Percentiles rank a stretch among this genome's conserved stretches.
Evolutionary conservation across 2,113 vertebrate species (phyloP).

Genomic region (Nerophis ophidion): DNA sequence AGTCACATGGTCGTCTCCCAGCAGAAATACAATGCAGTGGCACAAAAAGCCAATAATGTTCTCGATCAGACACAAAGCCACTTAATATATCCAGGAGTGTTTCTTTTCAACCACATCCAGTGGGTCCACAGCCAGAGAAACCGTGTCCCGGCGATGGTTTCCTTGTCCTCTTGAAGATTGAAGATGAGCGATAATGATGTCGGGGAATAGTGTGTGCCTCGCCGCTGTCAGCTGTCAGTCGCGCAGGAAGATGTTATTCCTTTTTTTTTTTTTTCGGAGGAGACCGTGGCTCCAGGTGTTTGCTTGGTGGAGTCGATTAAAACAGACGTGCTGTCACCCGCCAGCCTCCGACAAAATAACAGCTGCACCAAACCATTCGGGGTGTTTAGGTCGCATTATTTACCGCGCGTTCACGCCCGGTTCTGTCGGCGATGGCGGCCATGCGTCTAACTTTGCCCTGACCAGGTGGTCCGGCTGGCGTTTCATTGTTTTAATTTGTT

Average conservation of each 20-base stretch:
- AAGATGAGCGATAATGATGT: slow-evolving; percentile 38
- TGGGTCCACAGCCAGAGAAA: background rate
- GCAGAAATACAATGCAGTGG: background rate
- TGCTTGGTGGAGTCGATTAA: slow-evolving; percentile 27
- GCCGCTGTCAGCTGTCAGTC: slow-evolving; percentile 50
- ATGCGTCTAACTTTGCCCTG: background rate
- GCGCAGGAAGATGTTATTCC: slow-evolving; percentile 1
- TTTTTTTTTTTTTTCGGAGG: slow-evolving; percentile 8
- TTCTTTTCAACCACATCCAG: background rate
- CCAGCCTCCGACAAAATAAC: slow-evolving; percentile 14
- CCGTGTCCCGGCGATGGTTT: slow-evolving; percentile 12
- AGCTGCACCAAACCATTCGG: slow-evolving; percentile 12
- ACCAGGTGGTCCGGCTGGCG: background rate
- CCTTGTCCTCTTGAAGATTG: slow-evolving; percentile 26
- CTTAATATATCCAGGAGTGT: background rate
- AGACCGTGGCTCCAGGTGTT: slow-evolving; percentile 27
- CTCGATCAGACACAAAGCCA: background rate
- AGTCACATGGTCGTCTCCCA: too few species aligned
- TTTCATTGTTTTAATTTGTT: background rate
- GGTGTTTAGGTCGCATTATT: background rate
- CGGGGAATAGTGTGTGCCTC: slow-evolving; percentile 16
- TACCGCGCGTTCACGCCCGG: background rate
- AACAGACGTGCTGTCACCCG: slow-evolving; percentile 17
- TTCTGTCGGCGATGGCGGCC: slow-evolving; percentile 7
- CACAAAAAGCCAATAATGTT: background rate